Conservation (phyloP, 1,140 invertebrate genomes). For the Steinernema feltiae region DNA sequence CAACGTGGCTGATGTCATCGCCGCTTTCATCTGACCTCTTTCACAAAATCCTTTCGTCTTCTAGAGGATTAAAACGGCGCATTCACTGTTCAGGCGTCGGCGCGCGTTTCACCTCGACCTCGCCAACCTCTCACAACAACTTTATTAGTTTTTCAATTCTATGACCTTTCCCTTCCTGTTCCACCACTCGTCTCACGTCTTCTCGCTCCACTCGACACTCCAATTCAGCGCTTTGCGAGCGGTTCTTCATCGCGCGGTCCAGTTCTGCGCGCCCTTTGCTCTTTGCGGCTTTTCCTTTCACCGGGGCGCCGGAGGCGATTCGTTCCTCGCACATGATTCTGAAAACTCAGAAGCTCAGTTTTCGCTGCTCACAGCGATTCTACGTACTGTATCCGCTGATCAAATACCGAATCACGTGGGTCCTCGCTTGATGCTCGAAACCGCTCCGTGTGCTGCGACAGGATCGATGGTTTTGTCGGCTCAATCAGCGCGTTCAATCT, state of each 20-base stretch:
- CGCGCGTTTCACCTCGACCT: background rate
- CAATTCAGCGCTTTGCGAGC: background rate
- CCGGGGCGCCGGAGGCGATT: background rate
- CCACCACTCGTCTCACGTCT: background rate
- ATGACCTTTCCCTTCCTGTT: slow-evolving; percentile 11
- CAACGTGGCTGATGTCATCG: background rate
- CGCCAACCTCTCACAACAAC: background rate
- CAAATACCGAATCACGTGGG: no score
- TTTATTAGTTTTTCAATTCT: background rate
- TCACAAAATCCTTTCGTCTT: background rate
- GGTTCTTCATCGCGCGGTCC: background rate
- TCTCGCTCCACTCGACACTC: background rate
- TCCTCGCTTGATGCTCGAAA: no score
- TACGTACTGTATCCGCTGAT: background rate
- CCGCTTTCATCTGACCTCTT: background rate
- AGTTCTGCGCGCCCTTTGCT: background rate
- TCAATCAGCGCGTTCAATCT: no score
- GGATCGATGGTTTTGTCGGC: no score
- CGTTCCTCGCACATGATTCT: background rate
- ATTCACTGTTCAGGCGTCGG: no score
- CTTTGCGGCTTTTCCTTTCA: background rate
- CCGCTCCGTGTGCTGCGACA: no score
- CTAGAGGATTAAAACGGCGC: background rate
- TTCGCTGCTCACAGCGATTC: background rate
- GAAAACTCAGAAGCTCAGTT: background rate